Evolutionary conservation across 2,113 vertebrate species (phyloP), one percentile per base, ranked within the genome.

Genomic region (Beaufortia kweichowensis): DNA sequence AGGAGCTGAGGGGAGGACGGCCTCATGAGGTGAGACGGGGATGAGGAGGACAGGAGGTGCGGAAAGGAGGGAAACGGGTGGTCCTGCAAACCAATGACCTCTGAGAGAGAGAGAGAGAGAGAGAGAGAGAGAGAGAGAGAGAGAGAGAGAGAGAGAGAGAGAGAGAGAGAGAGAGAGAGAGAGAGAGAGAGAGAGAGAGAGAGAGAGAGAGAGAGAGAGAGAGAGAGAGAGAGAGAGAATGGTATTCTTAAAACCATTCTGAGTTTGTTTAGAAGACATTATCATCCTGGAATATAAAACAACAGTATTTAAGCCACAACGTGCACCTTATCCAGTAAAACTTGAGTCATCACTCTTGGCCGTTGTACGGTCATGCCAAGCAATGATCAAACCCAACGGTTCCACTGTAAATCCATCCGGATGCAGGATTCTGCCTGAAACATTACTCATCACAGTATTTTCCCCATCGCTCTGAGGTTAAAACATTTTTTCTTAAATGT

Each of bases 1-100:
- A 70, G 29, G 31, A 19, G 21, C 48, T 56, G 48, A 70, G 50
- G 19, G 10, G 21, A 35, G 67, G 48, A 56, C 67, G 31, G 67
- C 31, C 50, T 70, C 50, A 56, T 14, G 57, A 59, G 48, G 60
- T 41, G 28, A 66, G 70, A 56, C 12, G 26, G 28, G 43, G 17
- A 70, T 35, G 2, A 64, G 35, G 57, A 74, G 46, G 70, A 23
- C 67, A 65, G 23, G 57, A 71, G 48, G 69, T 67, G 69, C 33
- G n/a, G 62, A 75, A 59, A 65, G 46, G 61, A 70, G 17, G 12
- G 17, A 28, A 62, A 41, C 6, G 76, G 62, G 48, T 46, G 56
- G 67, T n/a, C 43, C 43, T 68, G 19, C 29, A 31, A 55, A 55
- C 48, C 26, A 55, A 21, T 53, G 28, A 69, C 46, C 66, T 55